phyloP scores from a whole-genome alignment of 2,113 vertebrate genomes.

The Gasterosteus aculeatus region DNA sequence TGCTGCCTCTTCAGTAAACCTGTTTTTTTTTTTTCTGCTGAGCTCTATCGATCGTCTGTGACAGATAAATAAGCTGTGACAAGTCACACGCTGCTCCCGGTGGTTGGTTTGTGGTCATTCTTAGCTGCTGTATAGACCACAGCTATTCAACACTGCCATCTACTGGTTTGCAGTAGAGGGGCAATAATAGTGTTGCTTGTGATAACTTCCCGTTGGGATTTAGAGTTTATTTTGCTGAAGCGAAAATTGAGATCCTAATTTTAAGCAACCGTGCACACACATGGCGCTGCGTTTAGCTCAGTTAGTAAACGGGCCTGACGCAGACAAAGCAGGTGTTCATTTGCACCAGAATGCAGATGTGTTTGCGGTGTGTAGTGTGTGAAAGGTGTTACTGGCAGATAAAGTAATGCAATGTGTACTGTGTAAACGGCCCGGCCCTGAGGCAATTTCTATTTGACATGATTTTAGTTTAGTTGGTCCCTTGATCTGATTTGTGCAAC shows the following conservation, averaged over 20 bases:
- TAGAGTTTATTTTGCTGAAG: background rate
- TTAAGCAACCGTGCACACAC: conserved; percentile 11
- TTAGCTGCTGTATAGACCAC: conserved; percentile 9
- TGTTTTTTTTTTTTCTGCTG: conserved; percentile 39
- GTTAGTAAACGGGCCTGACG: conserved; percentile 19
- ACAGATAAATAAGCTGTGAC: conserved; percentile 45
- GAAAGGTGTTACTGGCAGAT: conserved; percentile 51
- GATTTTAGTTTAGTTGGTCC: background rate
- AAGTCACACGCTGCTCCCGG: conserved; percentile 36
- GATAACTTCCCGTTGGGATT: background rate
- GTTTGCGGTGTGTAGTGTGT: conserved; percentile 41
- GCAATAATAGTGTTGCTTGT: background rate
- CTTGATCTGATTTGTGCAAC: background rate
- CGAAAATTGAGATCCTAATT: conserved; percentile 10
- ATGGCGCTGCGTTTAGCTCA: conserved; percentile 10
- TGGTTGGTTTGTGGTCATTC: conserved; percentile 37
- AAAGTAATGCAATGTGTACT: conserved; percentile 23
- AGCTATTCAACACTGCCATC: conserved; percentile 75
- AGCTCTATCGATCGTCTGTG: conserved; percentile 52
- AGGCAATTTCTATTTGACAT: conserved; percentile 12
- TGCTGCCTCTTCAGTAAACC: conserved; percentile 36
- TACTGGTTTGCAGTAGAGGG: conserved; percentile 47
- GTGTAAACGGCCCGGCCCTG: conserved; percentile 17
- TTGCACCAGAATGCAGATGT: conserved; percentile 5
- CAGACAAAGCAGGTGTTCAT: conserved; percentile 28